phyloP scores from a whole-genome alignment of 2,888 invertebrate genomes.

The Schrankia costaestrigalis region DNA sequence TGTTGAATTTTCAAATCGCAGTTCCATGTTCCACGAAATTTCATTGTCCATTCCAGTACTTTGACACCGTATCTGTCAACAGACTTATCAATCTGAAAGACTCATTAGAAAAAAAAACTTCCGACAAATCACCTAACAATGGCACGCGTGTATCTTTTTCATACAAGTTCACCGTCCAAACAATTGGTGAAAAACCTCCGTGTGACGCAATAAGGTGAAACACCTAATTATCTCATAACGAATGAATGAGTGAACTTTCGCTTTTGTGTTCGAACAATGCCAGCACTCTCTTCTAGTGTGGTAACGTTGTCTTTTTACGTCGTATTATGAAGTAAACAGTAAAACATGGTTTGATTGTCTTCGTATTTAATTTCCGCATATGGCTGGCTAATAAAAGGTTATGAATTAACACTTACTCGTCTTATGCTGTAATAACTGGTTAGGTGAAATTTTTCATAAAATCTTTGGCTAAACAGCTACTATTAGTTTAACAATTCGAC shows the following conservation, averaged over 20 bases:
- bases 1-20: no score
- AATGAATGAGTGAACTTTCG: constrained; percentile 75
- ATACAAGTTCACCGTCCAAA: constrained; percentile 58
- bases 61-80: constrained; percentile 5
- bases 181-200: constrained; percentile 65
- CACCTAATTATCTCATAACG: constrained; percentile 74
- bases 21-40: no score
- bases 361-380: constrained; percentile 26
- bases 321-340: constrained; percentile 47
- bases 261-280: constrained; percentile 76
- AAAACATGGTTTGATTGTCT: constrained; percentile 34
- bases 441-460: neutral
- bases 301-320: constrained; percentile 61
- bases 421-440: neutral
- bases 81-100: constrained; percentile 3
- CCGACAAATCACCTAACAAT: constrained; percentile 49
- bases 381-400: constrained; percentile 12
- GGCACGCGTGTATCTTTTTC: constrained; percentile 32
- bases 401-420: neutral
- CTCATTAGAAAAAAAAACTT: constrained; percentile 36
- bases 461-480: no score
- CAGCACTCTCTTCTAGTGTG: constrained; percentile 61
- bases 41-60: no score
- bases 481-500: no score
- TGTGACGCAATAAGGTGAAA: constrained; percentile 76